phyloP scores from a whole-genome alignment of 2,113 vertebrate genomes.

The Tragelaphus buxtoni region DNA sequence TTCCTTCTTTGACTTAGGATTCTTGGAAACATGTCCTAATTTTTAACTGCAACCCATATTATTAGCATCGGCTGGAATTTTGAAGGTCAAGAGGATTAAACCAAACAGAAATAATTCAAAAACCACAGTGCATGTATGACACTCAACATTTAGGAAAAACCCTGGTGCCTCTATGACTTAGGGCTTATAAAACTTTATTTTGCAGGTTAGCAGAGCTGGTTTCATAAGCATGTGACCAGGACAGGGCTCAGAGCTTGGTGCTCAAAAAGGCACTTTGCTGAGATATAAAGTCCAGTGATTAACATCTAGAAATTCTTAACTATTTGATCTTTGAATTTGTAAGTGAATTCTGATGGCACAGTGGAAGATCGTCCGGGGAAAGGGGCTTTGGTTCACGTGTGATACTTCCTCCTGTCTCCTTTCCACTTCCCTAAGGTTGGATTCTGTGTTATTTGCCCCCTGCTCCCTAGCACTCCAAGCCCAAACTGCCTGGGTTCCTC shows the following conservation, averaged over 20 bases:
- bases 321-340: background rate
- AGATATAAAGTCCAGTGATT: background rate
- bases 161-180: background rate
- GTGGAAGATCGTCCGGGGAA: background rate
- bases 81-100: background rate
- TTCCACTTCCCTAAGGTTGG: too few relatives aligned
- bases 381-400: background rate
- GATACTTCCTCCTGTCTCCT: background rate
- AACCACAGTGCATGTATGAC: accelerated
- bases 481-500: background rate
- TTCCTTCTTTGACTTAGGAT: background rate
- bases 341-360: background rate
- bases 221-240: background rate
- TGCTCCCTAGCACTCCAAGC: background rate
- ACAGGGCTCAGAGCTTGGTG: background rate
- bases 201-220: background rate
- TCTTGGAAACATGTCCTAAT: background rate
- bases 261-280: background rate
- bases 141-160: background rate
- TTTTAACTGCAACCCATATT: background rate
- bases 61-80: background rate
- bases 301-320: background rate
- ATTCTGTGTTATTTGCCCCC: background rate
- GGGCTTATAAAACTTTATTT: background rate
- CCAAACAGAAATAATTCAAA: background rate